Percentiles rank a stretch among this genome's conserved stretches.
Conservation (phyloP, 2,797 vertebrate species). For the Sebastes vulpes region DNA sequence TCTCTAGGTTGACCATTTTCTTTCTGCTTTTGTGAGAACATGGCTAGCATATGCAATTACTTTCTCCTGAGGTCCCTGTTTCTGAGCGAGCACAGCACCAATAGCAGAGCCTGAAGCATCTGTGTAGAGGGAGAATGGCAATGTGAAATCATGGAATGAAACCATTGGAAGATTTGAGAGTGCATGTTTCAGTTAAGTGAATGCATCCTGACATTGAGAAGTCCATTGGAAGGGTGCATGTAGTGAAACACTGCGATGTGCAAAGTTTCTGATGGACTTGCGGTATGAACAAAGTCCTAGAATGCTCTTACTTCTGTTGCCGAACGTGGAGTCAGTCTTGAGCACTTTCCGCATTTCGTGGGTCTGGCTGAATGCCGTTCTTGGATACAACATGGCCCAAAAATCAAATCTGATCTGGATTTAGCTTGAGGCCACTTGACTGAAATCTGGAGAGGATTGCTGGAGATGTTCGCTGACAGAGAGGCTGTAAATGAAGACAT, state of each 20-base stretch:
- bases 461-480: neutral
- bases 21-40: conserved; percentile 1
- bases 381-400: neutral
- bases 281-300: neutral
- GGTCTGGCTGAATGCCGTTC: neutral
- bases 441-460: conserved; percentile 1
- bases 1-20: neutral
- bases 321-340: neutral
- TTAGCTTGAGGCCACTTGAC: neutral
- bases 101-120: neutral
- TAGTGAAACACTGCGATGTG: neutral
- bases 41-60: neutral
- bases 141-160: neutral
- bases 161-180: neutral
- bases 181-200: conserved; percentile 9
- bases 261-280: neutral
- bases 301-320: conserved; percentile 8
- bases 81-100: neutral
- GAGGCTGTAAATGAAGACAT: neutral
- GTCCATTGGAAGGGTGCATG: neutral
- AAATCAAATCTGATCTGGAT: neutral
- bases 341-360: neutral
- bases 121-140: neutral
- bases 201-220: neutral
- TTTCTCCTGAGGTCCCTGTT: neutral